These are phyloP conservation scores for Meiosimyza decipiens DNA, from an alignment of 2,888 invertebrate species.

Conservation along the genomic window DNA sequence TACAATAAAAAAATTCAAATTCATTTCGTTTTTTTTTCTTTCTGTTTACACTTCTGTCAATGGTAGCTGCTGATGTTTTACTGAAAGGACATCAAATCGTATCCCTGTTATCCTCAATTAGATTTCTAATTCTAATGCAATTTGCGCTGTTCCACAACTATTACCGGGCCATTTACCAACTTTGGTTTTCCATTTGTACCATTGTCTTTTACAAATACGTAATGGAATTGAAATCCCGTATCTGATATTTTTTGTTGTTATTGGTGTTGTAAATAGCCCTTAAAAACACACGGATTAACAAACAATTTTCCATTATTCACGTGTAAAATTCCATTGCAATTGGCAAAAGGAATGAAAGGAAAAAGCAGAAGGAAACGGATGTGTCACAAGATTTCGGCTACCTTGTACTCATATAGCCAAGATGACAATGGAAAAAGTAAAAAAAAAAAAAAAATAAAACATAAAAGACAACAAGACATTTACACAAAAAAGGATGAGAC, in stretches of 20 bases:
- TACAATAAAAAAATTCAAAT: background rate
- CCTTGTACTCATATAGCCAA: constrained; percentile 2
- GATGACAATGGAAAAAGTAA: constrained; percentile 38
- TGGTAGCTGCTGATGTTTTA: constrained; percentile 12
- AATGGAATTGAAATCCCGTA: constrained; percentile 41
- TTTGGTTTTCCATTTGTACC: constrained; percentile 25
- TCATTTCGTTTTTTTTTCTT: background rate
- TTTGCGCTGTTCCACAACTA: constrained; percentile 47
- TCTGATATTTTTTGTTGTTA: constrained; percentile 39
- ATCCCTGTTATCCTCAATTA: constrained; percentile 61
- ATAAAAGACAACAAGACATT: constrained; percentile 28
- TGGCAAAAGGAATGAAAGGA: constrained; percentile 31
- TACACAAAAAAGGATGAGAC: constrained; percentile 38
- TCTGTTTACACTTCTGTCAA: constrained; percentile 20
- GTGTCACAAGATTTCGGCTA: constrained; percentile 54
- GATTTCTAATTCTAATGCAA: constrained; percentile 60
- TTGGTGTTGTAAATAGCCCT: constrained; percentile 55
- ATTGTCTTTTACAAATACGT: constrained; percentile 38
- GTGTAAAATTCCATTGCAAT: constrained; percentile 41
- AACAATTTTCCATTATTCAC: constrained; percentile 53
- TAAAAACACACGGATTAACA: constrained; percentile 59
- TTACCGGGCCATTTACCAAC: constrained; percentile 23
- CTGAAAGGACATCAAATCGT: constrained; percentile 34
- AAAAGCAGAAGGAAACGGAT: constrained; percentile 58
- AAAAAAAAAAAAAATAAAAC: constrained; percentile 12